Base-by-base conservation (phyloP, 2,797 vertebrate species). In the Argentina silus region DNA sequence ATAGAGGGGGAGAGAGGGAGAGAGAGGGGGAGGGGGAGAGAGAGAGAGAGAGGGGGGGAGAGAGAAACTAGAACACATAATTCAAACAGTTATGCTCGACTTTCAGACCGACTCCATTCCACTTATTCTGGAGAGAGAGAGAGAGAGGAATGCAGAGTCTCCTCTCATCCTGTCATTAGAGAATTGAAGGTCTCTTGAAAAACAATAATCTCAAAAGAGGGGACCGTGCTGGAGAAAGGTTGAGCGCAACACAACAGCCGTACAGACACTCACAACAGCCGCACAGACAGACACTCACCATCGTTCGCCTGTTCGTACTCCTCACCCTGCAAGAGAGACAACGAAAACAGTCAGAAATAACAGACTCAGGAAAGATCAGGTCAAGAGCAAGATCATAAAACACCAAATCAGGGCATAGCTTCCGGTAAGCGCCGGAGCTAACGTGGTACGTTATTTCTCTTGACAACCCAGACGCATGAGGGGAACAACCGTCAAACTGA, bases 291-390 rank as follows among this genome's bases (percentile, higher is more conserved):
- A 71, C 12, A 76, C 93, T 93, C 75, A 93, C 94, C 94, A 77
- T 92, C 79, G 45, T 81, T 89, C 36, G 78, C 83, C 77, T 83
- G 79, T 75, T 90, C 89, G n/a, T 89, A 90, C 66, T 91, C 85
- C 56, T 66, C 78, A 70, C 66, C 87, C 94, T 95, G 63, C 19
- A 86, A 88, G 36, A 83, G 72, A 73, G 83, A 78, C 67, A 87
- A 0, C 14, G 2, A 48, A 80, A 14, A 81, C 19, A n/a, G 47
- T 61, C 12, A 60, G n/a, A 10, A 19, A 50, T 6, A 48, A 9
- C 59, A 21, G 44, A 66, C 36, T 43, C 23, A 36, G 11, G 12
- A 55, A 55, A 55, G 17, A 17, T n/a, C 51, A 55, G n/a, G n/a
- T 55, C 51, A 14, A 55, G 5, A 2, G 3, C 51, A 15, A 55